phyloP scores from a whole-genome alignment of 92 coral and sea anemone species.

The Diadumene lineata region DNA sequence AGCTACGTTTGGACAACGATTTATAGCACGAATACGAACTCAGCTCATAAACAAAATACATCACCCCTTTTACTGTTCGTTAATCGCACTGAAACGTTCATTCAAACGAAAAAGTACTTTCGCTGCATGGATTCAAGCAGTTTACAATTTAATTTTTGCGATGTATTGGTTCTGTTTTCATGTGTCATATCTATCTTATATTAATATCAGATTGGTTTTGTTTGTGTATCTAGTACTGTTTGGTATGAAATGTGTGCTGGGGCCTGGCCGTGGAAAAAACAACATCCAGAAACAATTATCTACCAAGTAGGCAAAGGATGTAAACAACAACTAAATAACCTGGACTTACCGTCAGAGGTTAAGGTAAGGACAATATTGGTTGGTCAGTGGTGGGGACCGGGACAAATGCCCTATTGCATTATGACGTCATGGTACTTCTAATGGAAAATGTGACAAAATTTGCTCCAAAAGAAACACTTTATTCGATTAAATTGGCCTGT shows the following conservation, averaged over 20 bases:
- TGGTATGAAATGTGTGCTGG: constrained; percentile 95
- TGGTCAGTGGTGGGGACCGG: neutral
- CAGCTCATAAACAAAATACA: too few relatives aligned
- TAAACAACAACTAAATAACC: constrained; percentile 65
- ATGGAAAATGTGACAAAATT: too few relatives aligned
- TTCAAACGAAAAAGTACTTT: too few relatives aligned
- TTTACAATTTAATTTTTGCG: too few relatives aligned
- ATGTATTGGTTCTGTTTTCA: too few relatives aligned
- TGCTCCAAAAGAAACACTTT: too few relatives aligned
- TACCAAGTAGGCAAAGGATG: constrained; percentile 94
- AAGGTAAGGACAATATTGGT: constrained; percentile 54
- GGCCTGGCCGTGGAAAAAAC: constrained; percentile 92
- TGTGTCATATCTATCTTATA: neutral
- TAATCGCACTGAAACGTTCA: too few relatives aligned
- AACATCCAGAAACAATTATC: constrained; percentile 75
- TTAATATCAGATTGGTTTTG: neutral
- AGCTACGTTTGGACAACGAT: too few relatives aligned
- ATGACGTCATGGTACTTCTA: neutral
- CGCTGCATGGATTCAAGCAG: too few relatives aligned
- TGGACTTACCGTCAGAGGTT: constrained; percentile 78
- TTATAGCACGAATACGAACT: too few relatives aligned
- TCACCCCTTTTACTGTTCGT: too few relatives aligned
- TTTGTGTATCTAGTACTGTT: constrained; percentile 60
- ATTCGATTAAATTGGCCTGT: too few relatives aligned
- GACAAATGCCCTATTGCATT: neutral